phyloP scores from a whole-genome alignment of 2,797 vertebrate species.

The Poliocrania exsul region DNA sequence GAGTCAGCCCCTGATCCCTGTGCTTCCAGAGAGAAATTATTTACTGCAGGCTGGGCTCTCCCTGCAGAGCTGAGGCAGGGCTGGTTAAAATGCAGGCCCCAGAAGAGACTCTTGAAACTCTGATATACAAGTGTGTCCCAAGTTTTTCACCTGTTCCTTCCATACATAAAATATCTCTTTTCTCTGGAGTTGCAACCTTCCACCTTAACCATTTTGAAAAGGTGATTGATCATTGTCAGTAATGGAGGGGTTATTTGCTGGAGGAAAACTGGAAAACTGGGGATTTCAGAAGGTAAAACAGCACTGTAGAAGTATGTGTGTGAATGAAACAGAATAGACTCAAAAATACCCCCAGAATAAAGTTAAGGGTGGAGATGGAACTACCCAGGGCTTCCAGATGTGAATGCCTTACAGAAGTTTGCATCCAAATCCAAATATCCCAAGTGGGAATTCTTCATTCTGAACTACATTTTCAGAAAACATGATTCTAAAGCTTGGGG shows the following conservation, averaged over 20 bases:
- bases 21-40: not conserved
- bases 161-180: not conserved
- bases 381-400: not conserved
- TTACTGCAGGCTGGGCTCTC: not conserved
- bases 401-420: not conserved
- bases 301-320: rapidly evolving
- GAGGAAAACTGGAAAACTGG: not conserved
- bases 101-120: not conserved
- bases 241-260: not conserved
- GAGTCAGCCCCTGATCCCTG: not conserved
- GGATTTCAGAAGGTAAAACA: not conserved
- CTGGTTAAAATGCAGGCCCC: not conserved
- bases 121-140: not conserved
- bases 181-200: not conserved
- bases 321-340: not conserved
- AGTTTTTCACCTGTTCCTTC: not conserved
- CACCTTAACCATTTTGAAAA: not conserved
- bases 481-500: rapidly evolving
- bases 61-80: not conserved
- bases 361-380: not conserved
- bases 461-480: not conserved
- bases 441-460: not conserved
- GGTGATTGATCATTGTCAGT: not conserved
- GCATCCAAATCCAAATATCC: not conserved
- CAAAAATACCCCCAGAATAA: not conserved